phyloP scores from a whole-genome alignment of 2,888 invertebrate genomes.

The Dromius quadrimaculatus region DNA sequence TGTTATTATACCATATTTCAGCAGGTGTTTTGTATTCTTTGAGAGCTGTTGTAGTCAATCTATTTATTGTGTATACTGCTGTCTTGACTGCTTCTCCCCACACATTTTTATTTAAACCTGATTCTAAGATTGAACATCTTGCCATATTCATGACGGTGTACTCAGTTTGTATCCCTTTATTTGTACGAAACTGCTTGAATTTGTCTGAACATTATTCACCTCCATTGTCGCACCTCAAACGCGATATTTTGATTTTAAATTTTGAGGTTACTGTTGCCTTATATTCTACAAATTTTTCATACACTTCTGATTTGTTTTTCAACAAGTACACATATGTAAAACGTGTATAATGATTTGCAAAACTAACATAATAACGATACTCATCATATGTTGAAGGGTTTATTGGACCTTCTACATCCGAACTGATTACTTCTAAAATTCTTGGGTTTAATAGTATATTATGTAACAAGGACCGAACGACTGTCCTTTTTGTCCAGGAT shows the following conservation, averaged over 20 bases:
- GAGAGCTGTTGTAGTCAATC: background rate
- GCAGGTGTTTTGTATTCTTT: background rate
- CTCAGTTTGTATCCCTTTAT: constrained; percentile 45
- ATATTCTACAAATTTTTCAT: constrained; percentile 50
- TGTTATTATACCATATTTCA: background rate
- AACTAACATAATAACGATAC: constrained; percentile 53
- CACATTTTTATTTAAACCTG: constrained; percentile 2
- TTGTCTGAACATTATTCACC: constrained; percentile 46
- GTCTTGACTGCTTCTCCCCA: constrained; percentile 28
- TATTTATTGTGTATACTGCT: constrained; percentile 18
- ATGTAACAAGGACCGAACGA: too few species aligned
- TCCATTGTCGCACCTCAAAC: constrained; percentile 54
- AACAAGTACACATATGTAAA: constrained; percentile 52
- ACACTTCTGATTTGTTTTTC: constrained; percentile 50
- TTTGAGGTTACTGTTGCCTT: constrained; percentile 36
- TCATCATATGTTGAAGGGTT: constrained; percentile 53
- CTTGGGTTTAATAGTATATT: too few species aligned
- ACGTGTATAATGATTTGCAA: constrained; percentile 54
- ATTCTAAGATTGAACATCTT: constrained; percentile 44
- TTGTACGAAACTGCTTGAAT: constrained; percentile 48
- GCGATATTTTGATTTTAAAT: constrained; percentile 48
- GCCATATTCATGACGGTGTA: constrained; percentile 30
- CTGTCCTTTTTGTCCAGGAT: too few species aligned
- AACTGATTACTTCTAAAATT: constrained; percentile 52
- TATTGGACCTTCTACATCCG: constrained; percentile 54